Base-by-base conservation (phyloP, 2,888 invertebrate genomes). In the Parnassius mnemosyne region DNA sequence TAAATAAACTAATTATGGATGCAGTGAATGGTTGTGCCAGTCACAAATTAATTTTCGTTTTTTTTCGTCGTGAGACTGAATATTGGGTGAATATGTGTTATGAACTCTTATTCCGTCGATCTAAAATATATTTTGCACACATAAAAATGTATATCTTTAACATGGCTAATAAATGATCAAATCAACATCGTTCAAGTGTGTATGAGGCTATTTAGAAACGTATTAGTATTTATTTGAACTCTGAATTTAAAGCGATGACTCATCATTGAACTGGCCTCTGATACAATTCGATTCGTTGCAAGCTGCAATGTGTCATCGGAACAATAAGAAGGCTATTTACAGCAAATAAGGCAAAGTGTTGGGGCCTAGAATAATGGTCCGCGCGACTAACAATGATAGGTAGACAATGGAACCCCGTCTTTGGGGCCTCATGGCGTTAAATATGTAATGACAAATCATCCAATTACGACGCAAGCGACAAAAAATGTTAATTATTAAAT, bases 381-480 rank as follows among this genome's bases (percentile, higher is more conserved):
- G 54, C 52, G 53, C 80, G 79, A 79, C 71, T 81, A 74, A 79
- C 78, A 74, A 78, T 80, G 78, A 83, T 79, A 73, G 76, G 84
- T 79, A 75, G 77, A 66, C 69, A 57, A 57, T 67, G 66, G 66
- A 65, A 66, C 76, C 69, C 74, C 76, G 79, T 80, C 79, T 75
- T 78, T 79, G 70, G 76, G 74, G 76, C 71, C 66, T 75, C 74
- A 76, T 78, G 76, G 72, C 76, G 71, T 16, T 16, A 16, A 16
- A 16, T 16, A 76, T 77, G 74, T 84, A 80, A 85, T 81, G 74
- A 83, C 78, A 82, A 84, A 85, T 83, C 81, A 81, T 79, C 68
- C 75, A 73, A 77, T 81, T 80, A 77, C 70, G 70, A 54, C 47
- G n/a, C 43, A 44, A 47, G 25, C 43, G 44, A 47, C 46, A 47